phyloP scores from a whole-genome alignment of 2,888 invertebrate species.

The Drepana falcataria region DNA sequence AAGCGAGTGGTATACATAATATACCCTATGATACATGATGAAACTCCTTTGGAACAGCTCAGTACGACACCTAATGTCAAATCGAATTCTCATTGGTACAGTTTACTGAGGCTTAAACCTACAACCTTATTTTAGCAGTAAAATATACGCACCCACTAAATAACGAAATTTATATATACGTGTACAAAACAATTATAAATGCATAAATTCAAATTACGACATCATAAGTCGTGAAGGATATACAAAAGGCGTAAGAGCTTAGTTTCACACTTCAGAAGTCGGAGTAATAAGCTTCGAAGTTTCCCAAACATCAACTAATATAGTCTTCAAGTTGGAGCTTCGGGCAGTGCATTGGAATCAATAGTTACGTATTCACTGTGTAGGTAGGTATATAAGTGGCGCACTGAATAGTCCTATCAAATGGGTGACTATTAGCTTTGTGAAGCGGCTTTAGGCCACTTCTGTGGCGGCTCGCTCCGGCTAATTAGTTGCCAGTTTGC shows the following conservation, averaged over 20 bases:
- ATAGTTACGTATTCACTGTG: neutral
- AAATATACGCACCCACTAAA: no score
- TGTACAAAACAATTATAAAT: no score
- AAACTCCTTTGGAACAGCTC: no score
- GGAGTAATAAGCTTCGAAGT: neutral
- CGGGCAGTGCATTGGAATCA: neutral
- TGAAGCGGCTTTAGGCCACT: constrained; percentile 25
- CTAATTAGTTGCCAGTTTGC: constrained; percentile 34
- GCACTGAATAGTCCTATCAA: constrained; percentile 21
- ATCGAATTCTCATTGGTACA: no score
- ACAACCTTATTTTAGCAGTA: no score
- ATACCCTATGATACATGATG: no score
- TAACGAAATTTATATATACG: no score
- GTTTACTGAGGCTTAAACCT: no score
- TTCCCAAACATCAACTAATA: neutral
- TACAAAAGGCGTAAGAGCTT: neutral
- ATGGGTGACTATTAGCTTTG: constrained; percentile 34
- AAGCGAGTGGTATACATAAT: no score
- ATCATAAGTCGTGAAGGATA: neutral
- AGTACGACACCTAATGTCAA: no score
- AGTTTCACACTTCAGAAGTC: neutral
- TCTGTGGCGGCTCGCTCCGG: constrained; percentile 23
- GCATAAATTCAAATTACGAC: neutral
- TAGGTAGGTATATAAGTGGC: neutral
- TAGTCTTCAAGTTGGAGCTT: neutral